Conservation (phyloP, 1,140 invertebrate species). For the Hyles euphorbiae region DNA sequence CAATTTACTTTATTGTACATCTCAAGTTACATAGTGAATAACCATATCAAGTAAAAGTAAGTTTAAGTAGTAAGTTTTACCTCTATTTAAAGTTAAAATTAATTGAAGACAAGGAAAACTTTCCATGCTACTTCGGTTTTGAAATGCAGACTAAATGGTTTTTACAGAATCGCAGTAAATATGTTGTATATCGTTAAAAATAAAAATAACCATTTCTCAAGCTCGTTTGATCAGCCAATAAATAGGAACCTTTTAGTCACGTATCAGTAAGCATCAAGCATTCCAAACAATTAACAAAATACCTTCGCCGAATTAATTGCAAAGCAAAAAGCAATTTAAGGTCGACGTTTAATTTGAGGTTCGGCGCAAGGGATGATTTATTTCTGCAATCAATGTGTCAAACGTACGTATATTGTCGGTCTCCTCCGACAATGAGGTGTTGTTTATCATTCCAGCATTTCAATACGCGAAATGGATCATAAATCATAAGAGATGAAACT, state of each 20-base stretch:
- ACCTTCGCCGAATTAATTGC: conserved; percentile 9
- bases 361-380: conserved; percentile 25
- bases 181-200: no score
- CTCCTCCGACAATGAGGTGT: background rate
- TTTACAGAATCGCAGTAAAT: no score
- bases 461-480: background rate
- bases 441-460: background rate
- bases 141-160: no score
- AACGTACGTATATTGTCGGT: conserved; percentile 1
- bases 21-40: no score
- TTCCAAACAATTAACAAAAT: conserved; percentile 1
- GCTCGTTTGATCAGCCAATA: background rate
- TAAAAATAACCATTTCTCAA: no score
- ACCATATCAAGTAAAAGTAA: no score
- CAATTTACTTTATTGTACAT: no score
- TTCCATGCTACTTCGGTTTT: no score
- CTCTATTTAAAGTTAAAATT: no score
- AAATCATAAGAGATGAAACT: background rate
- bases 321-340: conserved; percentile 22
- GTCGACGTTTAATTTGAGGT: conserved; percentile 31
- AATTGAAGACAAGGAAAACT: no score
- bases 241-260: background rate
- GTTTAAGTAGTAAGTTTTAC: no score
- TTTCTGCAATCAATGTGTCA: conserved; percentile 31
- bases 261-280: background rate